Evolutionary conservation across 2,113 vertebrate species (phyloP).

Genomic region (Odocoileus virginianus): DNA sequence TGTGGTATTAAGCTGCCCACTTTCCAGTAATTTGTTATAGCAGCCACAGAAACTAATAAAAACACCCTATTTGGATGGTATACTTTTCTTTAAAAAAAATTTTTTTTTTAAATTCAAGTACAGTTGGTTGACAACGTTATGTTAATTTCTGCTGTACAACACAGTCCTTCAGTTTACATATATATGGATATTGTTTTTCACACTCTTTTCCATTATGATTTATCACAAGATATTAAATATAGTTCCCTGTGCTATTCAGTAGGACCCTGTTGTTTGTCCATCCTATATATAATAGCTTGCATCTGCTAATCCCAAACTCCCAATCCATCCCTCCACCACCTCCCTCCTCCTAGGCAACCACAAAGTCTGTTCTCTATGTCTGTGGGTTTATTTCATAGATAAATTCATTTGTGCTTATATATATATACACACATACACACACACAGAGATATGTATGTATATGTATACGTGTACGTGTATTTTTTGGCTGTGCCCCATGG

Average conservation of each 20-base stretch:
- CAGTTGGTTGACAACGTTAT: background rate
- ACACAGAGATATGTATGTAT: background rate
- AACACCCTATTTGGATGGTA: background rate
- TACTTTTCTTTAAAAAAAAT: background rate
- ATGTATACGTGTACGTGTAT: background rate
- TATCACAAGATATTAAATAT: background rate
- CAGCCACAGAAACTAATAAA: background rate
- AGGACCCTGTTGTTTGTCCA: background rate
- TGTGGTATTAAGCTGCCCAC: background rate
- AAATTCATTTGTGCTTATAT: background rate
- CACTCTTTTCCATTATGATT: background rate
- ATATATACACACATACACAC: background rate
- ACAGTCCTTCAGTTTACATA: background rate
- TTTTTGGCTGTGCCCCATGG: background rate
- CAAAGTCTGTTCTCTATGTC: background rate
- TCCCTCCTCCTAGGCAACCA: background rate
- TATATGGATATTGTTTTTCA: background rate
- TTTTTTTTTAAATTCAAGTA: background rate
- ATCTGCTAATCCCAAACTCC: background rate
- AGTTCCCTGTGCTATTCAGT: background rate
- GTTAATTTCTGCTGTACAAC: background rate
- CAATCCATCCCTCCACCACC: background rate
- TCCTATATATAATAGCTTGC: background rate
- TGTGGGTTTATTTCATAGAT: background rate
- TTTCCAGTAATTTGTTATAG: background rate